A percentile compares a stretch with the other conserved stretches of the same genome.
Conservation (phyloP, 2,113 vertebrate species). For the Alectura lathami region DNA sequence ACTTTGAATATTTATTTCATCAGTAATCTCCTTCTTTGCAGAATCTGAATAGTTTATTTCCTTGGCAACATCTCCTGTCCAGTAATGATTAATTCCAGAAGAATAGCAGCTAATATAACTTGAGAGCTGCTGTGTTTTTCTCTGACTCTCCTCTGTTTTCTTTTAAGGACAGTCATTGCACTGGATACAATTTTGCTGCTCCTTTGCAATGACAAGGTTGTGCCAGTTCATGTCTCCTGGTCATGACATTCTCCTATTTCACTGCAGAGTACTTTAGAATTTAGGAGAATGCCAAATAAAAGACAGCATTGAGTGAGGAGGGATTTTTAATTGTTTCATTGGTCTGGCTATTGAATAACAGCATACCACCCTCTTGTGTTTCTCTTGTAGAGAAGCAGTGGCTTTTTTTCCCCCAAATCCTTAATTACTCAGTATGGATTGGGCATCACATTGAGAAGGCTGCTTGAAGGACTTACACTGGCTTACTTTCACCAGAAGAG, state of each 20-base stretch:
- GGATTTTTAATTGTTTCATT: conserved; percentile 16
- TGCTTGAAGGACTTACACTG: not conserved
- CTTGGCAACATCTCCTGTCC: conserved; percentile 17
- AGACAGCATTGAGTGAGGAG: not conserved
- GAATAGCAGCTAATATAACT: not conserved
- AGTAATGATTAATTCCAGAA: conserved; percentile 24
- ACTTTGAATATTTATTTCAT: conserved; percentile 30
- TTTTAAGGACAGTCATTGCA: not conserved
- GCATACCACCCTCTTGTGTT: not conserved
- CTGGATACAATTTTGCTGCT: not conserved
- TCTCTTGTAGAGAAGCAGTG: not conserved
- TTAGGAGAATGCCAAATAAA: not conserved
- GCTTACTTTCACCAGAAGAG: conserved; percentile 34
- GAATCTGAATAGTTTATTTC: not conserved
- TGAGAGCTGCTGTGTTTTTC: not conserved
- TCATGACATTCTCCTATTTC: not conserved
- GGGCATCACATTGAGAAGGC: not conserved
- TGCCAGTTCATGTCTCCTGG: not conserved
- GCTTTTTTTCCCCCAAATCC: not conserved
- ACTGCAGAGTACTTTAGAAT: not conserved
- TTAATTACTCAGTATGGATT: not conserved
- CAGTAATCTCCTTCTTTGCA: not conserved
- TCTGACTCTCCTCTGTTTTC: not conserved
- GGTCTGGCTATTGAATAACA: not conserved
- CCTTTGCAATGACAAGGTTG: not conserved